phyloP scores from a whole-genome alignment of 1,140 invertebrate species.

The Pseudachorutes palmiensis region DNA sequence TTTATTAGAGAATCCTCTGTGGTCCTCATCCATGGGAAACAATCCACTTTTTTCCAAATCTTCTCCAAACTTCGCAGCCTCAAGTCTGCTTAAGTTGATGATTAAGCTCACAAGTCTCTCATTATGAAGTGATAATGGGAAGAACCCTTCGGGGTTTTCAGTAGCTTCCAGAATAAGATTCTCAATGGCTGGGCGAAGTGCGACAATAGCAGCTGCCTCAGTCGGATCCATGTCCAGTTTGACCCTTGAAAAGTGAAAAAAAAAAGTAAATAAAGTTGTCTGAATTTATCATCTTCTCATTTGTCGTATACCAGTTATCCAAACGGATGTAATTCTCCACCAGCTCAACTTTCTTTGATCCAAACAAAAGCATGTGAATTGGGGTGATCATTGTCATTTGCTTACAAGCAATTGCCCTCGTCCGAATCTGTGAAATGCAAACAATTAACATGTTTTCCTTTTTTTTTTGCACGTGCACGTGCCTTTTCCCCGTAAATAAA shows the following conservation, averaged over 20 bases:
- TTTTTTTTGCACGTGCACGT: constrained; percentile 25
- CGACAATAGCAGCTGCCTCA: constrained; percentile 69
- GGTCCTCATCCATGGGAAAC: too few relatives aligned
- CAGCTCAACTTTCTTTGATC: constrained; percentile 71
- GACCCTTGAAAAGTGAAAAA: constrained; percentile 51
- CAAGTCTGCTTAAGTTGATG: constrained; percentile 17
- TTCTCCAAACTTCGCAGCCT: neutral
- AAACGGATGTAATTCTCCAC: constrained; percentile 55
- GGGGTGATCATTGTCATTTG: constrained; percentile 95
- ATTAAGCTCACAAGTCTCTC: constrained; percentile 28
- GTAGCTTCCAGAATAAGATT: constrained; percentile 68
- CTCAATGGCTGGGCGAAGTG: constrained; percentile 79
- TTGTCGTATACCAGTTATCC: constrained; percentile 62
- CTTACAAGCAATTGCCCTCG: constrained; percentile 91
- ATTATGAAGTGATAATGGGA: constrained; percentile 36
- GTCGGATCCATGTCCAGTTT: constrained; percentile 75
- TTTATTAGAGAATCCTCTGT: neutral
- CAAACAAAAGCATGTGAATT: constrained; percentile 86
- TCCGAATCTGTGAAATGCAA: constrained; percentile 81
- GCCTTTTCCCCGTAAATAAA: constrained; percentile 97
- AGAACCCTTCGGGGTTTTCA: constrained; percentile 58
- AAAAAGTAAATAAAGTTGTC: constrained; percentile 8
- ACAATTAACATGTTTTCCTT: too few relatives aligned
- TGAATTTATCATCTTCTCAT: neutral
- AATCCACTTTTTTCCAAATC: too few relatives aligned